These are phyloP conservation scores for Opisthograptis luteolata DNA, from an alignment of 2,888 invertebrate species.

Conservation along the genomic window DNA sequence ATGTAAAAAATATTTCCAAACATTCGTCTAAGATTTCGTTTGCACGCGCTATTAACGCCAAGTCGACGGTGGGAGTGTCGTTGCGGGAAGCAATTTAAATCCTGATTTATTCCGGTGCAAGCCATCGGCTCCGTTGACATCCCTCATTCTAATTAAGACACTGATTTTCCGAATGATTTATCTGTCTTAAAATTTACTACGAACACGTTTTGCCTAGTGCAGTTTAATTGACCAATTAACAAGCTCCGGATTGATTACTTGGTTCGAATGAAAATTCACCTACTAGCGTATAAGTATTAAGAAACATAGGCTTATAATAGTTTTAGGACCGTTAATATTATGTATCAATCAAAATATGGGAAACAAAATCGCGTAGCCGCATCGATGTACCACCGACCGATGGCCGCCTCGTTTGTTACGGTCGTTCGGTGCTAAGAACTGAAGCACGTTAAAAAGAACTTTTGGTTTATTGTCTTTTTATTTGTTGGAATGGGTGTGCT, in stretches of 20 bases:
- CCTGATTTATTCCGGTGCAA: slow-evolving; percentile 75
- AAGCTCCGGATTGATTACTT: slow-evolving; percentile 26
- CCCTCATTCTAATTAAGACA: slow-evolving; percentile 74
- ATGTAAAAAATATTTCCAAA: slow-evolving; percentile 68
- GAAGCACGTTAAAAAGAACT: slow-evolving; percentile 63
- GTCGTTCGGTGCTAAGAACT: slow-evolving; percentile 71
- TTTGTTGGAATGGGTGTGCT: slow-evolving; percentile 68
- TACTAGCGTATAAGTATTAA: not conserved
- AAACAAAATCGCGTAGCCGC: slow-evolving; percentile 50
- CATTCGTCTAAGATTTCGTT: slow-evolving; percentile 74
- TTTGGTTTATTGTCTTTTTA: slow-evolving; percentile 65
- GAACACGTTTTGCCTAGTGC: slow-evolving; percentile 34
- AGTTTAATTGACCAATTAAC: slow-evolving; percentile 43
- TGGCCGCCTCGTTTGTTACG: slow-evolving; percentile 63
- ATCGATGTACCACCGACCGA: slow-evolving; percentile 32
- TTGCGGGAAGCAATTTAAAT: slow-evolving; percentile 79
- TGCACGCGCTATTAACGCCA: slow-evolving; percentile 82
- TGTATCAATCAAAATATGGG: not conserved
- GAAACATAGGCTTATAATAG: no score
- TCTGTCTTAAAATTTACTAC: slow-evolving; percentile 51
- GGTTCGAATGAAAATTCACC: slow-evolving; percentile 5
- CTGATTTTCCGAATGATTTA: slow-evolving; percentile 70
- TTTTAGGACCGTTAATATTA: slow-evolving; percentile 8
- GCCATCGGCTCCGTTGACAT: slow-evolving; percentile 71
- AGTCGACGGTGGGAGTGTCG: slow-evolving; percentile 77